These are phyloP conservation scores for Notospermus geniculatus DNA, from an alignment of 1,140 invertebrate species.

Conservation along the genomic window DNA sequence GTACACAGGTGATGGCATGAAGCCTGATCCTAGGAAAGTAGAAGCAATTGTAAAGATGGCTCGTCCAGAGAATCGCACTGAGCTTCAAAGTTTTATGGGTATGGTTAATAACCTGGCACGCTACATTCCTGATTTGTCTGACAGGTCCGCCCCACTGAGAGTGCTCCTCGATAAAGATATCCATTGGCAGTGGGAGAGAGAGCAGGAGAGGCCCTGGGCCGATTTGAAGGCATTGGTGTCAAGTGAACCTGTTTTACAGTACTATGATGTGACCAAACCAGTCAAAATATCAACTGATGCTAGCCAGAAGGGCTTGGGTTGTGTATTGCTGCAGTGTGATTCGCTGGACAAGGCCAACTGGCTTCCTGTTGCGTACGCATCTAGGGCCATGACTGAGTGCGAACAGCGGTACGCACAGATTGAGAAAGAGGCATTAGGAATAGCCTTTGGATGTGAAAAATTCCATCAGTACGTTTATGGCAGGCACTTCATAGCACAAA, in stretches of 20 bases:
- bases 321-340: no score
- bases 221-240: no score
- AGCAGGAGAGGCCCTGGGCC: no score
- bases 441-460: conserved; percentile 58
- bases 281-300: no score
- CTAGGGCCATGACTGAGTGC: no score
- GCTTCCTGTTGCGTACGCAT: no score
- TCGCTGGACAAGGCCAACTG: no score
- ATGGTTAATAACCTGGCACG: conserved; percentile 1
- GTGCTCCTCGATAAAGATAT: neutral
- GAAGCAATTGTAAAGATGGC: conserved; percentile 1
- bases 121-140: neutral
- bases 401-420: conserved; percentile 58
- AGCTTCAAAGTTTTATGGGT: conserved; percentile 3
- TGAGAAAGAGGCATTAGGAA: conserved; percentile 60
- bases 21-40: neutral
- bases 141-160: neutral
- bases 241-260: no score
- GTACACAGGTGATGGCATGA: conserved; percentile 14
- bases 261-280: no score
- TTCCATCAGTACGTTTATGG: conserved; percentile 60
- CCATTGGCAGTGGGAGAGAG: no score
- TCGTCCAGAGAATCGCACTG: conserved; percentile 1
- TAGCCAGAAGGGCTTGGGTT: no score
- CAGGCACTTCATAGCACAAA: conserved; percentile 28